A percentile compares a stretch with the other conserved stretches of the same genome.
phyloP scores from a whole-genome alignment of 2,888 invertebrate species.

The Papilio protenor region DNA sequence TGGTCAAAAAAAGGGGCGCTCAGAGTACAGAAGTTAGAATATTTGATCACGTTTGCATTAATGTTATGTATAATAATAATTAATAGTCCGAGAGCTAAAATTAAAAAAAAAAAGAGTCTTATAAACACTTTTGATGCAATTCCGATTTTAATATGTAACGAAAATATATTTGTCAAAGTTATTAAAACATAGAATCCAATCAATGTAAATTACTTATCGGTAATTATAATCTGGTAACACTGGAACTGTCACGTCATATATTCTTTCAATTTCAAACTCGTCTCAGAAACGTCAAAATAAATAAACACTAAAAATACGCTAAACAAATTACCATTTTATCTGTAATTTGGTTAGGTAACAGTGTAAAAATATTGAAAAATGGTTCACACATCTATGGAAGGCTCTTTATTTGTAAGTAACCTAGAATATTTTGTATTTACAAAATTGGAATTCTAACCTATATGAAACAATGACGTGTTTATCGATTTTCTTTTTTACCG shows the following conservation, averaged over 20 bases:
- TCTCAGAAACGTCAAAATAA: constrained; percentile 38
- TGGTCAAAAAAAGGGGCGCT: too few relatives aligned
- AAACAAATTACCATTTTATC: background rate
- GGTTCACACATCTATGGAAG: constrained; percentile 76
- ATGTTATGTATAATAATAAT: too few relatives aligned
- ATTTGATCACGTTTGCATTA: too few relatives aligned
- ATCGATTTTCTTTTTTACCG: background rate
- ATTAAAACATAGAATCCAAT: background rate
- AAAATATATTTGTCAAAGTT: background rate
- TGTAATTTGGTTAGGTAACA: constrained; percentile 12
- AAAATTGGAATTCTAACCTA: background rate
- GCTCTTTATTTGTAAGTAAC: constrained; percentile 73
- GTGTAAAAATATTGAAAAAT: constrained; percentile 54
- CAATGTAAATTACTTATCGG: background rate
- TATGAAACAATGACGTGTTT: constrained; percentile 4
- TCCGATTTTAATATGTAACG: too few relatives aligned
- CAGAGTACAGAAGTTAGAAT: too few relatives aligned
- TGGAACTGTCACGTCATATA: background rate
- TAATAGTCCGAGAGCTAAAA: too few relatives aligned
- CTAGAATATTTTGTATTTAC: background rate
- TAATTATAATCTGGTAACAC: background rate
- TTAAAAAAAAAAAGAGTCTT: too few relatives aligned
- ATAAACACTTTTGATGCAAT: too few relatives aligned
- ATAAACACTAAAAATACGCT: constrained; percentile 47
- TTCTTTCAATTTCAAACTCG: background rate